Conservation (phyloP, 2,797 vertebrate species). For the Rhodeus uyekii region DNA sequence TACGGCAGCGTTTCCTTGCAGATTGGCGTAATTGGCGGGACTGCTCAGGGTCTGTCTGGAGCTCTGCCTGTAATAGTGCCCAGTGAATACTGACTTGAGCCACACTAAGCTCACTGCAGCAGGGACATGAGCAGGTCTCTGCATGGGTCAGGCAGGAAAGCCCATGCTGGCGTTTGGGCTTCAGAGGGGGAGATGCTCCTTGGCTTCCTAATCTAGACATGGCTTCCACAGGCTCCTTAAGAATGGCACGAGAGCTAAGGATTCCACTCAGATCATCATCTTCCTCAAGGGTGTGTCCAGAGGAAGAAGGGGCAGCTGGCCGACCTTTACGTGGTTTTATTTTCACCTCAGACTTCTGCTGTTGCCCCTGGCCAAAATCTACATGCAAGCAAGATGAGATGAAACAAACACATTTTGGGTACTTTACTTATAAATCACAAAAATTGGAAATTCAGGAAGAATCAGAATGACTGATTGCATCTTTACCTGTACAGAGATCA, state of each 20-base stretch:
- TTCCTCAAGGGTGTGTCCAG: conserved; percentile 47
- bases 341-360: conserved; percentile 70
- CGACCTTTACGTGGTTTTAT: conserved; percentile 81
- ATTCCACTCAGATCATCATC: conserved; percentile 77
- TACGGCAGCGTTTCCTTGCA: conserved; percentile 72
- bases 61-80: conserved; percentile 76
- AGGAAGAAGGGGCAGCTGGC: conserved; percentile 28
- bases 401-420: too few relatives aligned
- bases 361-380: conserved; percentile 50
- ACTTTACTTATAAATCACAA: too few relatives aligned
- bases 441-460: too few relatives aligned
- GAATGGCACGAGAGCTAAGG: conserved; percentile 72
- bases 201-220: conserved; percentile 50
- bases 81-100: conserved; percentile 81
- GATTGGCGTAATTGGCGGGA: conserved; percentile 69
- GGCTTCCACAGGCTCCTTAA: conserved; percentile 69
- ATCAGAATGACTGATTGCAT: too few relatives aligned
- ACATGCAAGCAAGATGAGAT: not conserved
- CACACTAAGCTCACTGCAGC: conserved; percentile 82
- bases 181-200: conserved; percentile 79
- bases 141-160: conserved; percentile 78
- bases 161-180: conserved; percentile 65
- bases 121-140: conserved; percentile 74
- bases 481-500: conserved; percentile 83
- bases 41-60: conserved; percentile 65